phyloP scores from a whole-genome alignment of 2,113 vertebrate genomes.

The Phasianus colchicus region DNA sequence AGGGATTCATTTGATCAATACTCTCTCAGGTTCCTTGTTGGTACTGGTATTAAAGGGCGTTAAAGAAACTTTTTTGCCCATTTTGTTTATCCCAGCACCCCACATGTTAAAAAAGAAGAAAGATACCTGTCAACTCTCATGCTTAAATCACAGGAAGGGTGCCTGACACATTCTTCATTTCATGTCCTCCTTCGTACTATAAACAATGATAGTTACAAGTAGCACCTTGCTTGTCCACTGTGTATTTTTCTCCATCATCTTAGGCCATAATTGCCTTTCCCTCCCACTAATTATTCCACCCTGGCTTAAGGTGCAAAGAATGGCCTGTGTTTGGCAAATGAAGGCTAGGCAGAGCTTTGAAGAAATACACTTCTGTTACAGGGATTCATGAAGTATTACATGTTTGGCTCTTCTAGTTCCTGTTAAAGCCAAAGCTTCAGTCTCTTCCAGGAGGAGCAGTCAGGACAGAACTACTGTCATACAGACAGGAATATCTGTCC shows the following conservation, averaged over 20 bases:
- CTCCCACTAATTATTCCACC: conserved; percentile 60
- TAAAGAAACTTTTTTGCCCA: neutral
- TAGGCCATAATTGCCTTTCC: conserved; percentile 46
- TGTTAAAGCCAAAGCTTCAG: neutral
- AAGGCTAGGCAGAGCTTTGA: conserved; percentile 29
- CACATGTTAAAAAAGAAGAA: neutral
- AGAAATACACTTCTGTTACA: neutral
- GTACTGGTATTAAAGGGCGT: neutral
- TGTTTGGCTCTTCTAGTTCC: neutral
- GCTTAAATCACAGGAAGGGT: neutral
- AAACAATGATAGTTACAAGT: conserved; percentile 37
- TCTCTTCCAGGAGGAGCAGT: neutral
- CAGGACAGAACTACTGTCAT: neutral
- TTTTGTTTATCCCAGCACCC: neutral
- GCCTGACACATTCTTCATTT: neutral
- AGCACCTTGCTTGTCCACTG: neutral
- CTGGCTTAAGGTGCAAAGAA: conserved; percentile 43
- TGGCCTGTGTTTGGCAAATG: conserved; percentile 46
- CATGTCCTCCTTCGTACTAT: neutral
- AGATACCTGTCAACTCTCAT: neutral
- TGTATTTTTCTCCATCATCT: conserved; percentile 42
- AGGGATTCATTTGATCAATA: neutral
- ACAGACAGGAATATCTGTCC: neutral
- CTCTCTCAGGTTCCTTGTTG: neutral
- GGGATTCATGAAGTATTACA: neutral